These are phyloP conservation scores for Tachycineta bicolor DNA, from an alignment of 2,113 vertebrate species.

Conservation along the genomic window DNA sequence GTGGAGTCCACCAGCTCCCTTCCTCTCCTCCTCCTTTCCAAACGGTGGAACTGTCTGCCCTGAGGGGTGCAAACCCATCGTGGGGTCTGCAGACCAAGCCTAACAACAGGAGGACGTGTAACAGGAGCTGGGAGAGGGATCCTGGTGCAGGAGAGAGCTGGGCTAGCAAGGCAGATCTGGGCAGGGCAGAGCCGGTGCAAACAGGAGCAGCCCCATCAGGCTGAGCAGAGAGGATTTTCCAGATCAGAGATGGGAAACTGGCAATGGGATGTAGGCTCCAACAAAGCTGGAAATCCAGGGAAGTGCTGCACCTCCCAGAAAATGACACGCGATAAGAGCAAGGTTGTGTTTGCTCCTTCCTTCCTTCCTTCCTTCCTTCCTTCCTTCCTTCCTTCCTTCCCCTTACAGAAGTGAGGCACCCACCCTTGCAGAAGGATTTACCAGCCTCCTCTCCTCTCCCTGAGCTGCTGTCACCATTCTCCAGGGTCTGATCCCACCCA, in stretches of 20 bases:
- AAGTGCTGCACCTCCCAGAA: background rate
- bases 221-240: background rate
- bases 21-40: background rate
- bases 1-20: background rate
- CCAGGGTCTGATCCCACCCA: background rate
- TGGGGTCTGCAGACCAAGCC: background rate
- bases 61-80: accelerated
- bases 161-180: background rate
- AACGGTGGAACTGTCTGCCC: background rate
- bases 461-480: background rate
- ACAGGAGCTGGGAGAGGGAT: background rate
- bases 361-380: background rate
- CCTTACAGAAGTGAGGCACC: background rate
- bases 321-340: background rate
- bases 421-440: background rate
- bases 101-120: background rate
- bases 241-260: background rate
- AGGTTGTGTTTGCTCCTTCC: background rate
- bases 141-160: too few species aligned
- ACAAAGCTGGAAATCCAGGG: background rate
- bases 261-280: background rate
- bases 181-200: background rate
- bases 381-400: background rate
- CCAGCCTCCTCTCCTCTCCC: background rate
- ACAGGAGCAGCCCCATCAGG: background rate